Percentiles rank a stretch among this genome's conserved stretches.
Conservation (phyloP, 2,113 vertebrate species). For the Phalacrocorax brasilianus region DNA sequence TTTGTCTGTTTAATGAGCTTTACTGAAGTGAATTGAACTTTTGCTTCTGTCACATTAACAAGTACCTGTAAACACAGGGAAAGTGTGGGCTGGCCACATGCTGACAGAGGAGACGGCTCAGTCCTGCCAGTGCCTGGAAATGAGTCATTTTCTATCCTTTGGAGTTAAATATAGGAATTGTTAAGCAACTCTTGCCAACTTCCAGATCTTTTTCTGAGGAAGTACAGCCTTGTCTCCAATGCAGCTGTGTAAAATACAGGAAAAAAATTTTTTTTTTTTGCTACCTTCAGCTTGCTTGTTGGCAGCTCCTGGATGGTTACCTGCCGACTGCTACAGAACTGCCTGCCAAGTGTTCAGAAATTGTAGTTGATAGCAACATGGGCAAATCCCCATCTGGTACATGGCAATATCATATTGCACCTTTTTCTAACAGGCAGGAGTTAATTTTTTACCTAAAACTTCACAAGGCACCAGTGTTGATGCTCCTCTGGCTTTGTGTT, state of each 20-base stretch:
- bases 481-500: neutral
- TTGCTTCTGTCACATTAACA: neutral
- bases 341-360: neutral
- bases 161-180: neutral
- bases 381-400: neutral
- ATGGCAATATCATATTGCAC: too few species aligned
- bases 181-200: neutral
- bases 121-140: neutral
- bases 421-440: neutral
- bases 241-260: neutral
- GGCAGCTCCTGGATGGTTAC: neutral
- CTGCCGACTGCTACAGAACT: neutral
- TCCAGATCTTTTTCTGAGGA: neutral
- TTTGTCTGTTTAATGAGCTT: neutral
- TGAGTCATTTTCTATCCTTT: neutral
- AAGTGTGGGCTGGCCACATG: rapidly evolving
- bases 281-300: neutral
- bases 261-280: neutral
- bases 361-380: neutral
- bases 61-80: neutral
- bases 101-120: neutral
- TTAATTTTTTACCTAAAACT: neutral
- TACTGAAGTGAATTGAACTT: neutral
- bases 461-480: too few species aligned
- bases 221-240: neutral